phyloP scores from a whole-genome alignment of 2,113 vertebrate genomes.

The Cathartes aura region DNA sequence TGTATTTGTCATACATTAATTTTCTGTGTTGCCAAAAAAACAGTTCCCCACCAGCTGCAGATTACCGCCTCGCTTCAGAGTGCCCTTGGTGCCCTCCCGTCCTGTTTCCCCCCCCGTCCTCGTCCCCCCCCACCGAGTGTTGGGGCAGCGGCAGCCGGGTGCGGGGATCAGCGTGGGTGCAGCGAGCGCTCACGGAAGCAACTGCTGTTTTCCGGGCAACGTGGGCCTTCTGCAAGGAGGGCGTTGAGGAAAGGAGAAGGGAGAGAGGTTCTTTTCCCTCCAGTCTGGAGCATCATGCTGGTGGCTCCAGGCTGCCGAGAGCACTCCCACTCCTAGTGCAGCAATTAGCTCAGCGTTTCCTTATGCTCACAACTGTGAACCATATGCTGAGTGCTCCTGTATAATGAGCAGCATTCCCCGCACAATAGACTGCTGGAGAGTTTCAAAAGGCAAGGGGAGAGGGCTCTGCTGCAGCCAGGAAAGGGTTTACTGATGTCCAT shows the following conservation, averaged over 20 bases:
- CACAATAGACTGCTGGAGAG: not conserved
- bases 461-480: not conserved
- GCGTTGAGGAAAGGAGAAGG: not conserved
- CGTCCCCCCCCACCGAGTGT: fast-evolving
- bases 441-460: not conserved
- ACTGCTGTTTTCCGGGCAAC: not conserved
- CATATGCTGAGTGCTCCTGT: not conserved
- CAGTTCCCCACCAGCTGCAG: not conserved
- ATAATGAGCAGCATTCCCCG: not conserved
- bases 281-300: not conserved
- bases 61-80: fast-evolving
- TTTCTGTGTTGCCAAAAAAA: not conserved
- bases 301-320: not conserved
- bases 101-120: fast-evolving
- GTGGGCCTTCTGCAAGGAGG: not conserved
- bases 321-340: not conserved
- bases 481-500: not conserved
- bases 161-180: fast-evolving
- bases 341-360: not conserved
- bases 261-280: not conserved
- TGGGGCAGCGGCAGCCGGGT: not conserved
- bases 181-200: fast-evolving
- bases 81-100: too few relatives aligned
- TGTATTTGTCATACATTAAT: fast-evolving
- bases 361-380: not conserved